A percentile compares a stretch with the other conserved stretches of the same genome.
phyloP scores from a whole-genome alignment of 2,888 invertebrate species.

The Hirtodrosophila alboralis region DNA sequence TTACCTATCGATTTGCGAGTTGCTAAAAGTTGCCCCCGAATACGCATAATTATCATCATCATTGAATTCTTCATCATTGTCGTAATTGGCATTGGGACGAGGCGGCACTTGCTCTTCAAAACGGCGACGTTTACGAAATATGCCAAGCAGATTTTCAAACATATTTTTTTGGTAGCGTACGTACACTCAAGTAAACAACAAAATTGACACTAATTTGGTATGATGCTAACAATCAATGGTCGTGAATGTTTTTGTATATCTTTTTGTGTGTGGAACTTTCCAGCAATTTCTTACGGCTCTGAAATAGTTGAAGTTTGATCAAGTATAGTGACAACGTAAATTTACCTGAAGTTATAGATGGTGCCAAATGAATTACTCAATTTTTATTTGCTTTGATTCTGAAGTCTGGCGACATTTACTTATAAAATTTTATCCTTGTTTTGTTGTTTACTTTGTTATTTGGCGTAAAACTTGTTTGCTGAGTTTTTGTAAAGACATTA shows the following conservation, averaged over 20 bases:
- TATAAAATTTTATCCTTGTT: conserved; percentile 6
- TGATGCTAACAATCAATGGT: conserved; percentile 10
- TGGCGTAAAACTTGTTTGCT: conserved; percentile 22
- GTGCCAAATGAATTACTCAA: conserved; percentile 21
- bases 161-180: conserved; percentile 57
- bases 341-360: conserved; percentile 42
- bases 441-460: conserved; percentile 24
- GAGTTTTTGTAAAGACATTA: conserved; percentile 13
- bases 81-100: conserved; percentile 16
- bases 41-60: conserved; percentile 33
- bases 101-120: conserved; percentile 53
- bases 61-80: conserved; percentile 28
- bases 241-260: conserved; percentile 1
- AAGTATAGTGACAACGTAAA: conserved; percentile 12
- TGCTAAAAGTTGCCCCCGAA: conserved; percentile 34
- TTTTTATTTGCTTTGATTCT: conserved; percentile 18
- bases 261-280: conserved; percentile 43
- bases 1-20: conserved; percentile 71
- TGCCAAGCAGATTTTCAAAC: conserved; percentile 80
- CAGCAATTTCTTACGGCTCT: conserved; percentile 29
- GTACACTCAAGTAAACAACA: conserved; percentile 29
- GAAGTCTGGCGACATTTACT: conserved; percentile 17
- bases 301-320: conserved; percentile 18
- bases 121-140: conserved; percentile 81
- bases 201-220: conserved; percentile 19